Evolutionary conservation across 2,888 invertebrate species (phyloP).

Genomic region (Elysia crispata): DNA sequence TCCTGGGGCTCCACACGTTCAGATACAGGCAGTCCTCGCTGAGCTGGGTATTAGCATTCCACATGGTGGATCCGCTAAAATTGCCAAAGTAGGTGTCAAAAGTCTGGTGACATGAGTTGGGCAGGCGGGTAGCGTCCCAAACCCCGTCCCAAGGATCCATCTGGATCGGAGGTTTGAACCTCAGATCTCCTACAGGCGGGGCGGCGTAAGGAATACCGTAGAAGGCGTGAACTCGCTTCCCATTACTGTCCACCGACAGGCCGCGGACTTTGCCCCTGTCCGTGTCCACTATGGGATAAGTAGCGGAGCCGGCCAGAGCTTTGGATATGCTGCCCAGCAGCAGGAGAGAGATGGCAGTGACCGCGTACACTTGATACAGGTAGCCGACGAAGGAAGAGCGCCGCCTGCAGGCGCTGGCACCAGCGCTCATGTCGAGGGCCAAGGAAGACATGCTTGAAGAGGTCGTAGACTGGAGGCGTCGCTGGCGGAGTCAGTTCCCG

Average conservation of each 20-base stretch:
- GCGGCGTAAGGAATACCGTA: constrained; percentile 76
- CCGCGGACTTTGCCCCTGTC: constrained; percentile 66
- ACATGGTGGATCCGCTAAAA: constrained; percentile 91
- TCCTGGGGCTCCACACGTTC: constrained; percentile 89
- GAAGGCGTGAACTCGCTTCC: constrained; percentile 67
- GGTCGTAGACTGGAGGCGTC: background rate
- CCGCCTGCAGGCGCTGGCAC: background rate
- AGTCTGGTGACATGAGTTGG: constrained; percentile 94
- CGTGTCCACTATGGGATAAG: constrained; percentile 56
- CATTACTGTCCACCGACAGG: constrained; percentile 52
- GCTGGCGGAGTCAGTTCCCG: background rate
- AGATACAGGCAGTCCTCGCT: constrained; percentile 97
- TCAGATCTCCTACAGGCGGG: constrained; percentile 82
- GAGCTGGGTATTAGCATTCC: constrained; percentile 95
- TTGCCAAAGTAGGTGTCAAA: constrained; percentile 93
- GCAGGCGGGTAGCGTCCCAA: constrained; percentile 89
- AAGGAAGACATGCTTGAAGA: background rate
- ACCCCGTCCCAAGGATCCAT: constrained; percentile 78
- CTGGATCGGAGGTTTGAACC: constrained; percentile 73
- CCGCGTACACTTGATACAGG: background rate
- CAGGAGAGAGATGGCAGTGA: no score
- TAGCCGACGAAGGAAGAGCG: background rate
- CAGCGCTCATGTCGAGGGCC: background rate
- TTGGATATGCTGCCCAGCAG: constrained; percentile 16
- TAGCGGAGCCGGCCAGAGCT: constrained; percentile 39